phyloP scores from a whole-genome alignment of 2,113 vertebrate species.

The Erinaceus europaeus region DNA sequence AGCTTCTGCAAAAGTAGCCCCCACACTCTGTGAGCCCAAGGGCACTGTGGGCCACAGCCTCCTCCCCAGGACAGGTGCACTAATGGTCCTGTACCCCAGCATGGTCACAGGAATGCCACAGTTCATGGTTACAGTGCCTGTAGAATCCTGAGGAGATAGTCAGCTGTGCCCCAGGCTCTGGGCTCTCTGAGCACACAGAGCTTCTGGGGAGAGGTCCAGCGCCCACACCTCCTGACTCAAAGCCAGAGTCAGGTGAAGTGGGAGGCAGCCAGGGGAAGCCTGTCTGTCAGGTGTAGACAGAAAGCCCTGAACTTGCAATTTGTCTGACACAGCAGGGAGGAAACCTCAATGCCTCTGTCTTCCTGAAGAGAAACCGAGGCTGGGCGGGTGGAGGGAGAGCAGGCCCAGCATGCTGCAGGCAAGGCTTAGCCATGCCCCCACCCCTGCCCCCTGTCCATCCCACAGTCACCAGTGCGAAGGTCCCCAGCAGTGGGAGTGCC shows the following conservation, averaged over 20 bases:
- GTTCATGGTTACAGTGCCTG: neutral
- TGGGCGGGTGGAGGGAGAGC: neutral
- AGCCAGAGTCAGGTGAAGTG: neutral
- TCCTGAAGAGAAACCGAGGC: neutral
- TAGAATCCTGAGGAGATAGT: neutral
- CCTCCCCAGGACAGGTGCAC: neutral
- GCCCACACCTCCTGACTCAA: neutral
- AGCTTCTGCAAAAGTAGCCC: neutral
- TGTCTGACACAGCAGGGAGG: neutral
- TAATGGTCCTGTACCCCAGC: neutral
- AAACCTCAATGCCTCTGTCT: neutral
- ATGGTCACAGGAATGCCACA: neutral
- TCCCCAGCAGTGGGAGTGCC: conserved; percentile 79
- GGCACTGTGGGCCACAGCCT: rapidly evolving
- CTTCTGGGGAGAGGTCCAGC: neutral
- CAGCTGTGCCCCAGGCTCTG: neutral
- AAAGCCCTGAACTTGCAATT: neutral
- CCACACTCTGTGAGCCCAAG: neutral
- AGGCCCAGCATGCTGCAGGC: neutral
- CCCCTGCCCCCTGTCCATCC: conserved; percentile 25
- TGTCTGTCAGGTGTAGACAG: neutral
- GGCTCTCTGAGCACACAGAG: neutral
- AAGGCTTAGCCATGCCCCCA: neutral
- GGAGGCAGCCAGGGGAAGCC: neutral
- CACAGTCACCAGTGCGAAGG: conserved; percentile 81